Conservation (phyloP, 2,888 invertebrate species). For the Leptarthrus brevirostris region DNA sequence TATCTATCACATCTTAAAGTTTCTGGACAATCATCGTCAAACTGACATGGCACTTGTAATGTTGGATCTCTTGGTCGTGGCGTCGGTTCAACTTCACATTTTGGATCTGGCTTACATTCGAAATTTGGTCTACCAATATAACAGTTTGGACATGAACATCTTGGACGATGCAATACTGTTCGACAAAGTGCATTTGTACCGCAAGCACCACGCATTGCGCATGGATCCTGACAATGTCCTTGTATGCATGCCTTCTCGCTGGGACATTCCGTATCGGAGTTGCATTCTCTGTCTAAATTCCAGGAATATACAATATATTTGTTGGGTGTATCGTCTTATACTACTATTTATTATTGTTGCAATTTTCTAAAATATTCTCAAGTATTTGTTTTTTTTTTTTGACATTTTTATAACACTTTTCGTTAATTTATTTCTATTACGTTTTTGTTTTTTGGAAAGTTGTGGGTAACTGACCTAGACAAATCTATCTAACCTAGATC, state of each 20-base stretch:
- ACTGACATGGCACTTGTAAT: slow-evolving; percentile 73
- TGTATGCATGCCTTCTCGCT: slow-evolving; percentile 92
- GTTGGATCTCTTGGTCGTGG: slow-evolving; percentile 70
- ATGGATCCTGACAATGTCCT: slow-evolving; percentile 91
- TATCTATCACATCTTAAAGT: slow-evolving; percentile 79
- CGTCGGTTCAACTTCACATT: slow-evolving; percentile 76
- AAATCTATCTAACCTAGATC: no score
- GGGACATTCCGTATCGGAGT: slow-evolving; percentile 90
- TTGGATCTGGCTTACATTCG: slow-evolving; percentile 82
- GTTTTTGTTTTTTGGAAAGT: slow-evolving; percentile 11
- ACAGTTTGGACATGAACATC: slow-evolving; percentile 90
- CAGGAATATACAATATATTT: slow-evolving; percentile 51
- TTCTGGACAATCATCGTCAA: slow-evolving; percentile 78
- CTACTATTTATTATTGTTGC: neutral
- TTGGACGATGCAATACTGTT: slow-evolving; percentile 84
- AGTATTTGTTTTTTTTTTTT: neutral
- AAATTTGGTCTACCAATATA: slow-evolving; percentile 85
- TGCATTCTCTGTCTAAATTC: slow-evolving; percentile 84
- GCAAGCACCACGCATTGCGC: slow-evolving; percentile 87
- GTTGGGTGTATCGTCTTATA: neutral
- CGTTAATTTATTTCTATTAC: no score
- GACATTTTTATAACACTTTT: no score
- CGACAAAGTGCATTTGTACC: slow-evolving; percentile 90
- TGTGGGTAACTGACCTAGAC: slow-evolving; percentile 9
- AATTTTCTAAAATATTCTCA: neutral